phyloP scores from a whole-genome alignment of 2,113 vertebrate genomes.

The Aphyosemion australe region DNA sequence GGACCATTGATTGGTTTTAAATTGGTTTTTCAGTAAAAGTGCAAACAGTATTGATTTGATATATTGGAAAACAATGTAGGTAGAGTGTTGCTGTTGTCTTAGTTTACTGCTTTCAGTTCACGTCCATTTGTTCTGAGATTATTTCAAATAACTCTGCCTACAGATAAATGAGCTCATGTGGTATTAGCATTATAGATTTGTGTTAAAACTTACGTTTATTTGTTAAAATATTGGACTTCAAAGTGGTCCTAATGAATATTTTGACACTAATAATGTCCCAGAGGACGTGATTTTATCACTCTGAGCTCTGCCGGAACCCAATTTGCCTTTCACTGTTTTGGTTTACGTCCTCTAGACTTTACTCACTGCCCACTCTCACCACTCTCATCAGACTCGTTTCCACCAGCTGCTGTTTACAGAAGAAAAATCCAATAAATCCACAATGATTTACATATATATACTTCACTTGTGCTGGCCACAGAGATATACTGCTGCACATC shows the following conservation, averaged over 20 bases:
- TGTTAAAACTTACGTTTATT: not conserved
- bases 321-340: too few relatives aligned
- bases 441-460: not conserved
- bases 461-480: not conserved
- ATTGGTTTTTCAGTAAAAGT: conserved; percentile 31
- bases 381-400: not conserved
- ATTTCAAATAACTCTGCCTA: not conserved
- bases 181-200: too few relatives aligned
- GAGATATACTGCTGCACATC: not conserved
- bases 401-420: not conserved
- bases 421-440: not conserved
- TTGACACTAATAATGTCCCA: not conserved
- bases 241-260: not conserved
- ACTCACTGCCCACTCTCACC: not conserved
- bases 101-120: conserved; percentile 34
- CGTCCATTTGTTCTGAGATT: not conserved
- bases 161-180: too few relatives aligned
- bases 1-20: conserved; percentile 42
- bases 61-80: conserved; percentile 45
- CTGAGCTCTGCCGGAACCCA: too few relatives aligned
- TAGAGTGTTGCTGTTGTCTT: conserved; percentile 9
- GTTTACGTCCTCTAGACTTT: not conserved
- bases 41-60: conserved; percentile 45
- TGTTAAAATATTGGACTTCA: not conserved
- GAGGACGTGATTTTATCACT: too few relatives aligned